A percentile compares a stretch with the other conserved stretches of the same genome.
Conservation (phyloP, 2,888 invertebrate genomes). For the Calameuta filiformis region DNA sequence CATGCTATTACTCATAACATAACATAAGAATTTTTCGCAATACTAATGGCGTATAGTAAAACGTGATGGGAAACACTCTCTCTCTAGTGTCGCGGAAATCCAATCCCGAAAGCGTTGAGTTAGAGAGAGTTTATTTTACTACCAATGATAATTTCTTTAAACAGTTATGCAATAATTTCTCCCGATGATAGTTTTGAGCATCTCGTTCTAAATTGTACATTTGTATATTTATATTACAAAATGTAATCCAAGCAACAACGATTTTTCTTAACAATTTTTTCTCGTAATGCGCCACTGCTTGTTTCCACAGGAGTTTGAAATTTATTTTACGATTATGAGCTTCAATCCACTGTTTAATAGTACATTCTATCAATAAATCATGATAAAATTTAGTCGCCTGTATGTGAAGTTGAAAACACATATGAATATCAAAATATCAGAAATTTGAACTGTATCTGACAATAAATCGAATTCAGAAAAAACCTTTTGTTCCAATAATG, state of each 20-base stretch:
- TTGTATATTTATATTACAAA: conserved; percentile 23
- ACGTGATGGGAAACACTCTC: too few relatives aligned
- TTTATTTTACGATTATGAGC: conserved; percentile 11
- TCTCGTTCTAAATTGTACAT: conserved; percentile 14
- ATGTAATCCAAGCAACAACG: conserved; percentile 29
- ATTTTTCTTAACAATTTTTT: conserved; percentile 24
- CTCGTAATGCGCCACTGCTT: conserved; percentile 17
- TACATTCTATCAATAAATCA: not conserved
- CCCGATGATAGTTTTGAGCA: conserved; percentile 11
- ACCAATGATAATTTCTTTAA: conserved; percentile 30
- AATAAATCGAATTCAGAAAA: not conserved
- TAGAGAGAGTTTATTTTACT: conserved; percentile 2
- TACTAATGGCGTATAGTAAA: too few relatives aligned
- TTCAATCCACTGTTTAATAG: not conserved
- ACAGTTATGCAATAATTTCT: conserved; percentile 25
- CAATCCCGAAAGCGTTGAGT: too few relatives aligned
- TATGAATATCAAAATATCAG: not conserved
- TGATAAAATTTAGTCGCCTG: not conserved
- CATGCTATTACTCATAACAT: too few relatives aligned
- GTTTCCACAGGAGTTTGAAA: conserved; percentile 11
- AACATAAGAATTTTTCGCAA: too few relatives aligned
- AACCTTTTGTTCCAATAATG: not conserved
- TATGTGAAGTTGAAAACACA: not conserved
- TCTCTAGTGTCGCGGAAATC: not conserved
- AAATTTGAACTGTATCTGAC: not conserved